Base-by-base conservation (phyloP, 92 coral and sea anemone genomes). In the Zoanthus solanderi region DNA sequence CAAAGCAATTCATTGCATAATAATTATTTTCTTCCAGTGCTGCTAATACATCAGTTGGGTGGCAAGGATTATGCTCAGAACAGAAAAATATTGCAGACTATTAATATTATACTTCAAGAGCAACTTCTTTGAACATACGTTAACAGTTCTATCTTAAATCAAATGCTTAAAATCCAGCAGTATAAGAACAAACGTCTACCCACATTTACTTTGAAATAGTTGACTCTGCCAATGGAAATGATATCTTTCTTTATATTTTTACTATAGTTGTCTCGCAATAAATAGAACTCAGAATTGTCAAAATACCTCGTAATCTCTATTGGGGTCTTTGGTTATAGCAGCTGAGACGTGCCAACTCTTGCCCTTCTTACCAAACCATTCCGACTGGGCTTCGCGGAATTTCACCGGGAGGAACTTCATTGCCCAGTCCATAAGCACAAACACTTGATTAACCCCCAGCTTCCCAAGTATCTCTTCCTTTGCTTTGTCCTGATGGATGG, bases 341-440 rank as follows among this genome's bases (percentile, higher is more conserved):
- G 76, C 76, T 71, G 76, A 71, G 87, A 91, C 87, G 83, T 91
- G 93, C 87, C 87, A 83, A 75, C 89, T 78, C 79, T 58, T 71
- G 37, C 89, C 92, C 75, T 79, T 82, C 67, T 87, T 90, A 45
- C 85, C 92, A 79, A 87, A 87, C 86, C 90, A 87, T 31, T 87
- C 86, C 14, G 80, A 68, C 44, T 88, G 60, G 60, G 60, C 60
- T 54, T 54, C 60, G 60, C 60, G 60, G 60, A 54, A 54, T 54
- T 54, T 54, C 23, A 23, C 23, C 23, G 23, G 23, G 23, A 23
- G 23, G 23, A 23, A 23, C 60, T 54, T 54, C 60, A 54, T 54
- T 54, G 60, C 60, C 60, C 60, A 54, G 60, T 54, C 60, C 60
- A 23, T 23, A 23, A 23, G 60, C 60, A 54, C 60, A 54, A 54